A percentile compares a stretch with the other conserved stretches of the same genome.
These are phyloP conservation scores for Aldabrachelys gigantea DNA, from an alignment of 2,113 vertebrate species.

Conservation along the genomic window DNA sequence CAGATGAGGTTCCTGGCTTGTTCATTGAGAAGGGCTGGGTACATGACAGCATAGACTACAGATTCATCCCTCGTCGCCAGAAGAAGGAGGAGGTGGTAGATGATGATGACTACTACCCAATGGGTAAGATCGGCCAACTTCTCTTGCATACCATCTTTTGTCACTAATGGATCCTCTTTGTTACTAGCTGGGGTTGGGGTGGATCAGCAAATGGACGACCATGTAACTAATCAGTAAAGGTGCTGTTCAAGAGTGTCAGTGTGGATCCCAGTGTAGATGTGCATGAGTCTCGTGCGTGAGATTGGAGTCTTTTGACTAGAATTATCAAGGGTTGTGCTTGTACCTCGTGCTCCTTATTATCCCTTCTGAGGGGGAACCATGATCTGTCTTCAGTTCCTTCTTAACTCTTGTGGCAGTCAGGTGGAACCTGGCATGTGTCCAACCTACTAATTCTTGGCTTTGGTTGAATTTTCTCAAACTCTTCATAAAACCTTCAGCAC, in stretches of 20 bases:
- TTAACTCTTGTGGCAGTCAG: neutral
- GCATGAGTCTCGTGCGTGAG: neutral
- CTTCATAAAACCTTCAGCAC: neutral
- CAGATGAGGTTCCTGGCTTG: conserved; percentile 94
- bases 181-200: neutral
- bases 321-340: neutral
- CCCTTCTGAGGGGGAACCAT: neutral
- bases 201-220: neutral
- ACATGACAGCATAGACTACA: conserved; percentile 92
- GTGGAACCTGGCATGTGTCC: neutral
- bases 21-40: conserved; percentile 99
- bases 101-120: conserved; percentile 66
- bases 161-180: neutral
- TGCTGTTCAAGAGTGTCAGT: neutral
- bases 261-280: neutral
- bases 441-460: neutral
- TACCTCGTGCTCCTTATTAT: neutral
- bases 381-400: neutral
- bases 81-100: conserved; percentile 64
- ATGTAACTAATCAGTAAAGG: neutral
- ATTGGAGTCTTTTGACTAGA: neutral
- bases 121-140: conserved; percentile 55
- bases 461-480: neutral
- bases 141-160: neutral
- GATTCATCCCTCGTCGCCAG: conserved; percentile 83